Conservation (phyloP, 2,888 invertebrate genomes). For the Mellilla xanthometata region DNA sequence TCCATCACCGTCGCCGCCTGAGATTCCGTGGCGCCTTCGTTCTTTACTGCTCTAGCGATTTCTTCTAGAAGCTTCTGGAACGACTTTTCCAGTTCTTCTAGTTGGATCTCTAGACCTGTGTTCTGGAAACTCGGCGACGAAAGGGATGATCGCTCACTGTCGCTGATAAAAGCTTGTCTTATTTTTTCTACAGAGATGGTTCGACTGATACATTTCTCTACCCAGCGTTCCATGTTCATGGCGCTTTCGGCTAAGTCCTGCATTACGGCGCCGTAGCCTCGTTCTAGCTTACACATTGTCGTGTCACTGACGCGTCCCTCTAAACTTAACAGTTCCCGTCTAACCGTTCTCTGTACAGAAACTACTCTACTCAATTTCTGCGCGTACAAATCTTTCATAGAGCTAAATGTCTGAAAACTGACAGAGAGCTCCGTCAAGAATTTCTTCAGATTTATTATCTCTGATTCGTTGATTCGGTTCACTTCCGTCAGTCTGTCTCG, state of each 20-base stretch:
- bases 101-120: slow-evolving; percentile 61
- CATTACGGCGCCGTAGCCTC: slow-evolving; percentile 66
- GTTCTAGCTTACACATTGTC: slow-evolving; percentile 59
- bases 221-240: slow-evolving; percentile 70
- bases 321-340: slow-evolving; percentile 62
- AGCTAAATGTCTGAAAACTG: slow-evolving; percentile 63
- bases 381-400: slow-evolving; percentile 63
- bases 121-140: slow-evolving; percentile 56
- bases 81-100: slow-evolving; percentile 67
- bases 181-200: slow-evolving; percentile 65
- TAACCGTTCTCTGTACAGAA: slow-evolving; percentile 64
- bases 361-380: slow-evolving; percentile 63
- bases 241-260: slow-evolving; percentile 66
- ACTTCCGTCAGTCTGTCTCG: slow-evolving; percentile 64
- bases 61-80: slow-evolving; percentile 67
- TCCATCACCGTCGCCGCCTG: slow-evolving; percentile 72
- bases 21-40: slow-evolving; percentile 50
- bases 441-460: slow-evolving; percentile 67
- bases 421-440: slow-evolving; percentile 66
- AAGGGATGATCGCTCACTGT: slow-evolving; percentile 51
- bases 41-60: slow-evolving; percentile 50
- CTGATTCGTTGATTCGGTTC: slow-evolving; percentile 68
- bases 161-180: slow-evolving; percentile 62
- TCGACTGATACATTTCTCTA: slow-evolving; percentile 57
- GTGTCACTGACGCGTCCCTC: slow-evolving; percentile 56